Conservation (phyloP, 2,797 vertebrate genomes). For the Pangasius larnaudii region DNA sequence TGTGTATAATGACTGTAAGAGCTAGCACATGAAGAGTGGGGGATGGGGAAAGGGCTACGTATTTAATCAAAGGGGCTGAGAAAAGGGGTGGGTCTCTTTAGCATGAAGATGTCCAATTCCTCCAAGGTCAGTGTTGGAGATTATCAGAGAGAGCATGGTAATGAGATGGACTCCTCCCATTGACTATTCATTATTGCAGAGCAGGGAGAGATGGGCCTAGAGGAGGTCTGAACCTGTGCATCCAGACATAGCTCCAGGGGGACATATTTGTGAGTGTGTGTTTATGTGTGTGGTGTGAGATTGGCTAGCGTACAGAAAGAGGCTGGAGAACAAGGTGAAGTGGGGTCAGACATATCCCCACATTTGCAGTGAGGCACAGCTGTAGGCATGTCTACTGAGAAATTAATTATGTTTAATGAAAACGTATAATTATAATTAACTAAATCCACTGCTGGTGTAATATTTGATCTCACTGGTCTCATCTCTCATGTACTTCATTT, state of each 20-base stretch:
- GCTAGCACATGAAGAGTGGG: slow-evolving; percentile 11
- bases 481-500: neutral
- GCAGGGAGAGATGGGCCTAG: slow-evolving; percentile 15
- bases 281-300: slow-evolving; percentile 21
- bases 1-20: slow-evolving; percentile 30
- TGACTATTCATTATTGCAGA: slow-evolving; percentile 73
- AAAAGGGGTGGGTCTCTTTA: slow-evolving; percentile 1
- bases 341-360: neutral
- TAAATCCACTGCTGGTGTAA: neutral
- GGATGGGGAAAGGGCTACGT: slow-evolving; percentile 22
- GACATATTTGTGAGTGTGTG: slow-evolving; percentile 42
- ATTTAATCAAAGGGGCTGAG: slow-evolving; percentile 17
- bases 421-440: neutral
- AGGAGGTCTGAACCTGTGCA: slow-evolving; percentile 34
- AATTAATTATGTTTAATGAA: slow-evolving; percentile 5
- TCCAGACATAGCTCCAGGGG: slow-evolving; percentile 44
- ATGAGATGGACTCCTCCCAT: slow-evolving; percentile 65
- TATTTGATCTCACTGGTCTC: neutral
- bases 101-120: slow-evolving; percentile 46
- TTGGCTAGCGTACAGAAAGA: neutral
- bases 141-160: slow-evolving; percentile 59
- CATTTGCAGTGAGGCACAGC: slow-evolving; percentile 1
- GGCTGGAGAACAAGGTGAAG: slow-evolving; percentile 37
- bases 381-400: neutral
- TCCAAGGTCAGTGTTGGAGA: slow-evolving; percentile 69